Evolutionary conservation across 2,797 vertebrate species (phyloP).

Genomic region (Neosalanx taihuensis): DNA sequence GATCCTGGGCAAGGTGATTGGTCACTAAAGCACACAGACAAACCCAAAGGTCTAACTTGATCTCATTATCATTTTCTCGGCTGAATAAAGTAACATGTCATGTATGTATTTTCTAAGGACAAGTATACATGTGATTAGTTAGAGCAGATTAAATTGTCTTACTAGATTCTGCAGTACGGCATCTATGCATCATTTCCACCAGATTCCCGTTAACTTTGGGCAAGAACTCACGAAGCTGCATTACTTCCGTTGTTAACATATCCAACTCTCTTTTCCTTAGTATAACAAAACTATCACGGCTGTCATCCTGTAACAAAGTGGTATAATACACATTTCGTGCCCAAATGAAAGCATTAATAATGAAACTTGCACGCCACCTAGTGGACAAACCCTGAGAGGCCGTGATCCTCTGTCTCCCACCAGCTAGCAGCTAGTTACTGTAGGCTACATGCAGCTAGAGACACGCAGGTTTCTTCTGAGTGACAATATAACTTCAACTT

Average conservation of each 20-base stretch:
- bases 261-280: constrained; percentile 84
- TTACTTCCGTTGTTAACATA: constrained; percentile 87
- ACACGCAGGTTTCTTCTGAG: too few species aligned
- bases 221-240: constrained; percentile 89
- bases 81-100: neutral
- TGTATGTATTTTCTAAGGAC: neutral
- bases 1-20: constrained; percentile 75
- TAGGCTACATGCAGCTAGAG: too few species aligned
- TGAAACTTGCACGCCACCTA: too few species aligned
- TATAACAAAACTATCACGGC: constrained; percentile 70
- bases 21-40: constrained; percentile 56
- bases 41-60: neutral
- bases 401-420: too few species aligned
- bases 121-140: neutral
- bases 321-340: too few species aligned
- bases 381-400: too few species aligned
- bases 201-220: constrained; percentile 80
- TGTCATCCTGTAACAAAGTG: constrained; percentile 49
- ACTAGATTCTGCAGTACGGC: constrained; percentile 75
- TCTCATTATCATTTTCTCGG: constrained; percentile 25
- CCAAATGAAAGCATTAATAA: too few species aligned
- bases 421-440: too few species aligned
- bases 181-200: constrained; percentile 74
- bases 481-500: too few species aligned
- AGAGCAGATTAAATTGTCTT: constrained; percentile 36